A percentile compares a stretch with the other conserved stretches of the same genome.
phyloP scores from a whole-genome alignment of 2,888 invertebrate species.

The Nomada ruficornis region DNA sequence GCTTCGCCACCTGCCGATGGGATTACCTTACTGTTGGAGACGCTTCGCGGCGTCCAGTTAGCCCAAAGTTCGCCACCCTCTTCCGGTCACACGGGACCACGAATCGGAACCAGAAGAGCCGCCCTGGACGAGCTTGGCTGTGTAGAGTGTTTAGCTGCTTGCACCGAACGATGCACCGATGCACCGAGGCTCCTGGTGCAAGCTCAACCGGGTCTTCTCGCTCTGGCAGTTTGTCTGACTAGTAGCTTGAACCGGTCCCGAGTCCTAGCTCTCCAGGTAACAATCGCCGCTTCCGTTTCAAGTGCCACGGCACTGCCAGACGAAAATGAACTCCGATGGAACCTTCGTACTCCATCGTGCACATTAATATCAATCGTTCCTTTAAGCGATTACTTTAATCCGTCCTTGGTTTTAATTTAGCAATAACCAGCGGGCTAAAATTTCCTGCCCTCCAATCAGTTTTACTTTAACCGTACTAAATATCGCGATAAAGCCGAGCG shows the following conservation, averaged over 20 bases:
- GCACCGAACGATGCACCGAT: slow-evolving; percentile 92
- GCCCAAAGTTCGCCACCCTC: slow-evolving; percentile 88
- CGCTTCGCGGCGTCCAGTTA: slow-evolving; percentile 93
- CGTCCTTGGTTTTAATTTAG: not conserved
- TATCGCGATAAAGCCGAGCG: not conserved
- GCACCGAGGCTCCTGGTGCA: slow-evolving; percentile 91
- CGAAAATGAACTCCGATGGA: slow-evolving; percentile 5
- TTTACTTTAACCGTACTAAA: not conserved
- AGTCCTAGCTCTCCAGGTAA: slow-evolving; percentile 93
- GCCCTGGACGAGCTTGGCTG: slow-evolving; percentile 95
- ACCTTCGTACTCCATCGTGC: not conserved
- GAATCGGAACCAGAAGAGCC: slow-evolving; percentile 86
- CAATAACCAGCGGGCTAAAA: not conserved
- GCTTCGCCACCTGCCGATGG: slow-evolving; percentile 95
- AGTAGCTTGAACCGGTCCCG: slow-evolving; percentile 94
- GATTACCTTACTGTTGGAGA: slow-evolving; percentile 92
- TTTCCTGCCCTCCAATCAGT: not conserved
- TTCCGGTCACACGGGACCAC: slow-evolving; percentile 81
- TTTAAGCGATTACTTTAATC: too few species aligned
- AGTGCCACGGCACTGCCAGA: slow-evolving; percentile 54
- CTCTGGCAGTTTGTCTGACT: slow-evolving; percentile 94
- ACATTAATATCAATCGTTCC: not conserved
- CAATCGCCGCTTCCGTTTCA: slow-evolving; percentile 64
- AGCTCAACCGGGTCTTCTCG: slow-evolving; percentile 93
- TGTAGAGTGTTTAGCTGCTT: slow-evolving; percentile 93